A percentile compares a stretch with the other conserved stretches of the same genome.
phyloP scores from a whole-genome alignment of 2,797 vertebrate species.

The Ibycter americanus region DNA sequence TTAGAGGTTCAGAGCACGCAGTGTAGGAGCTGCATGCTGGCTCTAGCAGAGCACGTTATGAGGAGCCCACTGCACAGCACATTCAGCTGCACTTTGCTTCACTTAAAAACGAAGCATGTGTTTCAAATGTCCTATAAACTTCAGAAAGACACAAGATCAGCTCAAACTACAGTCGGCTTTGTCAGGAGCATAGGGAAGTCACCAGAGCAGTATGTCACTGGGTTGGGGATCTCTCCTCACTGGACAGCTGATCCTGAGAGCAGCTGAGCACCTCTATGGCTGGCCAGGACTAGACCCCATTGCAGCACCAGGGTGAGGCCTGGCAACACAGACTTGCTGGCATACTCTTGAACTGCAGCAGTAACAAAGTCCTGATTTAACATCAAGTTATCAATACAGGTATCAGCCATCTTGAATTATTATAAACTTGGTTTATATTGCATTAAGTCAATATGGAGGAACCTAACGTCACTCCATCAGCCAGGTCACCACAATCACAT shows the following conservation, averaged over 20 bases:
- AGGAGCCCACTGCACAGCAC: neutral
- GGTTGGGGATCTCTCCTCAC: neutral
- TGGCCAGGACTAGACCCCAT: neutral
- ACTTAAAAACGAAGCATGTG: neutral
- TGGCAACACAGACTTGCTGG: neutral
- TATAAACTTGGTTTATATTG: neutral
- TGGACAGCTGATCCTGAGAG: neutral
- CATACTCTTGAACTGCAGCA: neutral
- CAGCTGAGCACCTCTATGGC: neutral
- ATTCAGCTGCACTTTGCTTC: neutral
- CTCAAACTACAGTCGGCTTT: rapidly evolving
- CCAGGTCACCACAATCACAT: neutral
- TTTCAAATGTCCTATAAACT: neutral
- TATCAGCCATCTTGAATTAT: neutral
- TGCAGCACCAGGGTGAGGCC: neutral
- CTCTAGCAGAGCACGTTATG: neutral
- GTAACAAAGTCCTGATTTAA: neutral
- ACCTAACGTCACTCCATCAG: neutral
- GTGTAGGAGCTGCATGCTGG: neutral
- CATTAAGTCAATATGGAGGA: neutral
- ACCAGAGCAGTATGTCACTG: neutral
- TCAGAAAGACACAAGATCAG: neutral
- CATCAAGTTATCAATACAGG: neutral
- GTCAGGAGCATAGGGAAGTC: neutral
- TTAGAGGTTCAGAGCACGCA: neutral